Conservation (phyloP, 2,888 invertebrate genomes). For the Notodromas monacha region DNA sequence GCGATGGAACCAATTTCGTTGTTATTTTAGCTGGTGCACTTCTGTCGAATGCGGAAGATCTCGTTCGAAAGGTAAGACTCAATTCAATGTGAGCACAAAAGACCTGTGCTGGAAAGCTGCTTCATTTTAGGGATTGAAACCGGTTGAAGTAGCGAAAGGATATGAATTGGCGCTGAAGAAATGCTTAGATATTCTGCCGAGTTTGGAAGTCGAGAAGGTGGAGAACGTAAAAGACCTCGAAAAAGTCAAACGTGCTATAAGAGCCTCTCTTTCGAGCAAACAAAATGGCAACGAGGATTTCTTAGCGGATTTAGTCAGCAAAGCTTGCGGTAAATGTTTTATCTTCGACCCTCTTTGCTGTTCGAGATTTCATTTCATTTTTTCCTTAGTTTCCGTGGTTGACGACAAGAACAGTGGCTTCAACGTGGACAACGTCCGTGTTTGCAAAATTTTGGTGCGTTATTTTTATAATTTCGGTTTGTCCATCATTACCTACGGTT, state of each 20-base stretch:
- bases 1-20: constrained; percentile 95
- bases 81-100: neutral
- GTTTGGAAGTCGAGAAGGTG: constrained; percentile 39
- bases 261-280: constrained; percentile 68
- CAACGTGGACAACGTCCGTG: constrained; percentile 86
- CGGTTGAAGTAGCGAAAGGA: constrained; percentile 77
- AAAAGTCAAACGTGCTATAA: constrained; percentile 26
- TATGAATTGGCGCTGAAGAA: constrained; percentile 68
- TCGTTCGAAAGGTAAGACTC: constrained; percentile 37
- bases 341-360: too few species aligned
- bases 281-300: constrained; percentile 92
- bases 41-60: constrained; percentile 61
- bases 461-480: constrained; percentile 9
- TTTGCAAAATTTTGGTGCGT: constrained; percentile 42
- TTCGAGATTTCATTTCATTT: constrained; percentile 5
- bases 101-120: constrained; percentile 5
- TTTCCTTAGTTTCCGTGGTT: neutral
- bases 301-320: constrained; percentile 44
- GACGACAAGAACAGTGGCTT: constrained; percentile 40
- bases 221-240: constrained; percentile 28
- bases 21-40: constrained; percentile 73
- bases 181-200: constrained; percentile 55
- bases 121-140: constrained; percentile 42
- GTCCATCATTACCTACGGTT: constrained; percentile 17
- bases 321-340: constrained; percentile 30